Percentiles rank a stretch among this genome's conserved stretches.
phyloP scores from a whole-genome alignment of 2,113 vertebrate species.

The Chrysemys picta region DNA sequence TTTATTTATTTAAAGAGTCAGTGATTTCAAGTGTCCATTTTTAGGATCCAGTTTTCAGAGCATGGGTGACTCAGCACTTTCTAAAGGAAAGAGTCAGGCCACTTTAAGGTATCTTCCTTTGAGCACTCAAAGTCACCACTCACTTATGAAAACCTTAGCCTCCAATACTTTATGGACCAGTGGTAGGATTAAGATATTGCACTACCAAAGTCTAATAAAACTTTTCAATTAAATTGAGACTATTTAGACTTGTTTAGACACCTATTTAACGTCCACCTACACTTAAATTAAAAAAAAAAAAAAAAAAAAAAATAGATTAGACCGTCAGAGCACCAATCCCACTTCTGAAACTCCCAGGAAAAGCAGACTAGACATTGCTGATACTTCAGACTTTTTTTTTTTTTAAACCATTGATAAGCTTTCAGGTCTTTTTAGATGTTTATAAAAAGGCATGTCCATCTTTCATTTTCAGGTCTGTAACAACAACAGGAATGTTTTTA shows the following conservation, averaged over 20 bases:
- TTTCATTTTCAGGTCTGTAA: background rate
- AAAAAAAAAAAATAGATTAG: background rate
- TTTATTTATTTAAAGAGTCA: background rate
- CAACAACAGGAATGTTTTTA: background rate
- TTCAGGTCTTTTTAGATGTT: background rate
- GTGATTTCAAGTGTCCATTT: background rate
- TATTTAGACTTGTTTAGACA: background rate
- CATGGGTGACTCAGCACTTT: background rate
- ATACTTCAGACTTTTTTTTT: background rate
- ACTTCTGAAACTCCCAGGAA: background rate
- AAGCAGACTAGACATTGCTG: background rate
- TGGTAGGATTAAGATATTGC: background rate
- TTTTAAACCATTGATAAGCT: background rate
- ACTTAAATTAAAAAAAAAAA: background rate
- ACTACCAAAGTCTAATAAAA: background rate
- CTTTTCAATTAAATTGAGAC: no score
- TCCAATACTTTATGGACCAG: background rate
- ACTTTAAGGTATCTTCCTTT: background rate
- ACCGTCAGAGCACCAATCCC: background rate
- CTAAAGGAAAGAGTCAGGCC: background rate
- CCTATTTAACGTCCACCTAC: background rate
- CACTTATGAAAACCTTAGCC: background rate
- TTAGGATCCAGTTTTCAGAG: background rate
- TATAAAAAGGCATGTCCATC: background rate
- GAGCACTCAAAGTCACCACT: background rate